These are phyloP conservation scores for Spisula solida DNA, from an alignment of 2,888 invertebrate genomes.

Conservation along the genomic window DNA sequence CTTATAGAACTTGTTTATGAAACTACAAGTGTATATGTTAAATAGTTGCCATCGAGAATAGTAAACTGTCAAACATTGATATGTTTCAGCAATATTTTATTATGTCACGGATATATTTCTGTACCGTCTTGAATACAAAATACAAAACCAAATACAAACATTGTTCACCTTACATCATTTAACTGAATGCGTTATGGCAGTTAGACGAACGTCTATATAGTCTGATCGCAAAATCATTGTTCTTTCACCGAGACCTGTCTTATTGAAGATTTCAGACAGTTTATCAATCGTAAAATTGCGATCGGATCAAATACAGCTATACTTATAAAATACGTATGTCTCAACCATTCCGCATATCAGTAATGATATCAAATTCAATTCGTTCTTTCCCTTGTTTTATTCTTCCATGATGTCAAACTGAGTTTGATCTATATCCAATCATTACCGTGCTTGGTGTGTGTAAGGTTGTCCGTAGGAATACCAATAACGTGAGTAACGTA, in stretches of 20 bases:
- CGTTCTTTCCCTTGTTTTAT: not conserved
- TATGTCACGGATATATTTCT: not conserved
- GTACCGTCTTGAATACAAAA: not conserved
- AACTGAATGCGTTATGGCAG: not conserved
- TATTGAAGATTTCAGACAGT: not conserved
- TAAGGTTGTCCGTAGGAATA: not conserved
- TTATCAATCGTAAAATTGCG: not conserved
- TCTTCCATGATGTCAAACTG: not conserved
- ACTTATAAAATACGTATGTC: not conserved
- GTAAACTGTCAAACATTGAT: not conserved
- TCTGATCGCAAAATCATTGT: not conserved
- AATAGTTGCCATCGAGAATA: not conserved
- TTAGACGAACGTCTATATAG: not conserved
- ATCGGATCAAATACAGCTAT: not conserved
- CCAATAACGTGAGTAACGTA: not conserved
- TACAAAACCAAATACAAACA: not conserved
- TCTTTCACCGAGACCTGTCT: not conserved
- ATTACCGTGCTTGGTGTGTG: not conserved
- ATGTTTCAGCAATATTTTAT: not conserved
- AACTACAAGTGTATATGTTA: too few relatives aligned
- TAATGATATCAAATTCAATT: not conserved
- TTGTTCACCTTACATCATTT: not conserved
- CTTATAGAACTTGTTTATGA: not conserved
- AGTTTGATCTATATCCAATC: not conserved
- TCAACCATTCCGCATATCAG: not conserved